These are phyloP conservation scores for Dasypus novemcinctus DNA, from an alignment of 2,113 vertebrate species.

Conservation along the genomic window DNA sequence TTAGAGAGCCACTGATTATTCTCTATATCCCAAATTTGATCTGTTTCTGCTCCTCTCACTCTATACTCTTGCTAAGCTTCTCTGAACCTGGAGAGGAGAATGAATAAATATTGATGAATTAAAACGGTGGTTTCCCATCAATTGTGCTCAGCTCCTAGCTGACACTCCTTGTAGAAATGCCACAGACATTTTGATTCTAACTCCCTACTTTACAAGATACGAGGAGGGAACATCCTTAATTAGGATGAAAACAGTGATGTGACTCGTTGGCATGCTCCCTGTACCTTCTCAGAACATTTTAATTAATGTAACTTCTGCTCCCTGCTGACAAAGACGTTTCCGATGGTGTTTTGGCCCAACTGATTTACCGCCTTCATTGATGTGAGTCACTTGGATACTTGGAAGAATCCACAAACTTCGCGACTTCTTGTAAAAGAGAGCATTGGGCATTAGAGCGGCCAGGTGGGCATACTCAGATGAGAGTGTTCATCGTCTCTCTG, in stretches of 20 bases:
- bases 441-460: not conserved
- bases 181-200: conserved; percentile 6
- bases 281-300: conserved; percentile 74
- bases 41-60: not conserved
- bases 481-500: not conserved
- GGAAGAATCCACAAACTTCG: conserved; percentile 50
- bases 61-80: not conserved
- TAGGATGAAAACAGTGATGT: conserved; percentile 72
- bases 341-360: conserved; percentile 58
- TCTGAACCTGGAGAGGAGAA: not conserved
- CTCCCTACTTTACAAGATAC: conserved; percentile 39
- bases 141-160: not conserved
- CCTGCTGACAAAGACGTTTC: conserved; percentile 74
- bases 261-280: conserved; percentile 59
- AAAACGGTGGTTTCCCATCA: conserved; percentile 6
- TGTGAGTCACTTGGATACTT: conserved; percentile 69
- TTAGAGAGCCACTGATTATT: not conserved
- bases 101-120: not conserved
- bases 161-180: conserved; percentile 56
- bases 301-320: conserved; percentile 77
- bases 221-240: conserved; percentile 69
- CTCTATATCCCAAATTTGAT: not conserved
- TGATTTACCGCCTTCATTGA: conserved; percentile 62
- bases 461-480: not conserved
- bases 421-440: conserved; percentile 37